A percentile compares a stretch with the other conserved stretches of the same genome.
Conservation (phyloP, 2,113 vertebrate genomes). For the Steatornis caripensis region DNA sequence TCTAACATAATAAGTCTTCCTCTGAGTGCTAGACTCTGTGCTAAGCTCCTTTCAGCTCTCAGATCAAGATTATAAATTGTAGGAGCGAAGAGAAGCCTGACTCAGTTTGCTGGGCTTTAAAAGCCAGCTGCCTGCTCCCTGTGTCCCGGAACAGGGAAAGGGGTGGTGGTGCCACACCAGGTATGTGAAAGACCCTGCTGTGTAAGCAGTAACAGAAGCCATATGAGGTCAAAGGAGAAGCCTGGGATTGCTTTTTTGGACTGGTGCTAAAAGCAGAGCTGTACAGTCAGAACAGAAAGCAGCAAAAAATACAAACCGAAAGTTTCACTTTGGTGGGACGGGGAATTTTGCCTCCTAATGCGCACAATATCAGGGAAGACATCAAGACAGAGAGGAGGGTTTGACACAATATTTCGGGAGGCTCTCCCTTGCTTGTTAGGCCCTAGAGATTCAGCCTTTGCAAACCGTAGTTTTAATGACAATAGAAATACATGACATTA, state of each 20-base stretch:
- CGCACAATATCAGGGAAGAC: not conserved
- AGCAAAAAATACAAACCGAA: not conserved
- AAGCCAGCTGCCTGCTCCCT: not conserved
- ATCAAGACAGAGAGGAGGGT: not conserved
- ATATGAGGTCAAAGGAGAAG: not conserved
- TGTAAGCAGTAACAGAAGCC: not conserved
- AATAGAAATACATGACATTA: not conserved
- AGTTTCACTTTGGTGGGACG: not conserved
- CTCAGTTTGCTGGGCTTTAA: not conserved
- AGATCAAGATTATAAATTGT: not conserved
- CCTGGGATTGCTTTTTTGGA: not conserved
- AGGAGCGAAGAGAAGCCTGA: not conserved
- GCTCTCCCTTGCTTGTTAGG: not conserved
- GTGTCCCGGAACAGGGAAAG: not conserved
- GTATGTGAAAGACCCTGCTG: not conserved
- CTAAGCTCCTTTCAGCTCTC: not conserved
- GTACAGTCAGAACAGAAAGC: not conserved
- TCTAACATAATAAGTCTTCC: not conserved
- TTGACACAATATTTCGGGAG: not conserved
- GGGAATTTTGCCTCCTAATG: not conserved
- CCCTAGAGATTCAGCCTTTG: not conserved
- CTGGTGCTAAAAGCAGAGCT: not conserved
- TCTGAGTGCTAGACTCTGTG: not conserved
- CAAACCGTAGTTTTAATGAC: not conserved
- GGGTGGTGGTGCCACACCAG: not conserved